A percentile compares a stretch with the other conserved stretches of the same genome.
These are phyloP conservation scores for Aphelocoma coerulescens DNA, from an alignment of 2,113 vertebrate species.

Conservation along the genomic window DNA sequence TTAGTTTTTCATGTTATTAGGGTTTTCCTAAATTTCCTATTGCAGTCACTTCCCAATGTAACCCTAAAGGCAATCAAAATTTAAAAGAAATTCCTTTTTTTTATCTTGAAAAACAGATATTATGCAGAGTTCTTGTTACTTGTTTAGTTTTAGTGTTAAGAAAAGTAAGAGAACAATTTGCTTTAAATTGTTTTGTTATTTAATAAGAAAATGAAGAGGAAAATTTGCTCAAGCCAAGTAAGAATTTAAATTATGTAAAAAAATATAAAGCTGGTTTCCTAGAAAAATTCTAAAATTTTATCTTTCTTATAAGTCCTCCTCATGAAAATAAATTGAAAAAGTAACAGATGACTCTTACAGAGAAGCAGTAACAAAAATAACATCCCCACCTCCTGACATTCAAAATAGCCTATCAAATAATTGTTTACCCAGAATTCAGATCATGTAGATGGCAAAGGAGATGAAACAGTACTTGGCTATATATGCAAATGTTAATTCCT, in stretches of 20 bases:
- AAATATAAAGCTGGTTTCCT: background rate
- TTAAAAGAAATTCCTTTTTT: background rate
- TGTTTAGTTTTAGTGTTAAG: background rate
- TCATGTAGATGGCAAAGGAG: background rate
- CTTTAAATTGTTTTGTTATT: background rate
- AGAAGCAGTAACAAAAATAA: background rate
- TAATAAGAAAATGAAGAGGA: background rate
- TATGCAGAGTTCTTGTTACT: background rate
- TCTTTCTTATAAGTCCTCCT: background rate
- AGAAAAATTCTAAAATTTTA: background rate
- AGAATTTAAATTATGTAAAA: background rate
- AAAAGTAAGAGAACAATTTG: background rate
- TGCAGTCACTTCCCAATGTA: background rate
- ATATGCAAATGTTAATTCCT: background rate
- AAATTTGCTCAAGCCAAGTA: background rate
- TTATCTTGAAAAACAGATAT: background rate
- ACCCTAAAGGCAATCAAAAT: background rate
- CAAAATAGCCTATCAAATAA: background rate
- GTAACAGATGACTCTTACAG: background rate
- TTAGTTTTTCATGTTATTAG: background rate
- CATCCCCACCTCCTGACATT: background rate
- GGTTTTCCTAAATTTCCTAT: background rate
- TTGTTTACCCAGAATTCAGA: background rate
- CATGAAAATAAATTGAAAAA: background rate
- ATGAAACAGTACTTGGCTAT: background rate